A percentile compares a stretch with the other conserved stretches of the same genome.
These are phyloP conservation scores for Epirrita christyi DNA, from an alignment of 2,888 invertebrate genomes.

Conservation along the genomic window DNA sequence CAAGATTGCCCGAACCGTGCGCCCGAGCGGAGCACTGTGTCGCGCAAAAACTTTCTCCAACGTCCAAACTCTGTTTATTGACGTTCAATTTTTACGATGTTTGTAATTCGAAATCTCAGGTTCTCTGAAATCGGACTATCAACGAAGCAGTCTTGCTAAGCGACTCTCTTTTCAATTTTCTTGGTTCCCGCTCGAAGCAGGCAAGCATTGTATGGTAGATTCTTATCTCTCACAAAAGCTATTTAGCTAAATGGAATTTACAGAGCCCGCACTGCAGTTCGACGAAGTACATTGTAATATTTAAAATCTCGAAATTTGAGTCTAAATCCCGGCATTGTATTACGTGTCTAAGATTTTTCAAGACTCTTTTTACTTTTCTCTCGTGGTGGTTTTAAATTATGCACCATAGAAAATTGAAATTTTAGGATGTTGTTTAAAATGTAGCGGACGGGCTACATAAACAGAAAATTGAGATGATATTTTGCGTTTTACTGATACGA, in stretches of 20 bases:
- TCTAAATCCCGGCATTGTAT: slow-evolving; percentile 74
- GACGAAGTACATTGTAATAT: slow-evolving; percentile 83
- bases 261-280: slow-evolving; percentile 84
- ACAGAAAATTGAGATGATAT: slow-evolving; percentile 41
- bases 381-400: slow-evolving; percentile 58
- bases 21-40: slow-evolving; percentile 65
- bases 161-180: slow-evolving; percentile 84
- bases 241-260: slow-evolving; percentile 85
- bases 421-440: slow-evolving; percentile 45
- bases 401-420: slow-evolving; percentile 71
- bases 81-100: slow-evolving; percentile 74
- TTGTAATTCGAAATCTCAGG: slow-evolving; percentile 78
- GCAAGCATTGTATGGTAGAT: slow-evolving; percentile 83
- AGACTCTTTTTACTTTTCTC: slow-evolving; percentile 59
- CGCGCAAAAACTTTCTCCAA: slow-evolving; percentile 71
- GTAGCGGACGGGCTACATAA: slow-evolving; percentile 39
- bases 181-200: slow-evolving; percentile 78
- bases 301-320: slow-evolving; percentile 82
- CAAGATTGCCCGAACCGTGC: slow-evolving; percentile 71
- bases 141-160: slow-evolving; percentile 75
- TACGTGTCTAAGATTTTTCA: slow-evolving; percentile 70
- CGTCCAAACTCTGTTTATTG: slow-evolving; percentile 64
- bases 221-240: slow-evolving; percentile 83
- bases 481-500: slow-evolving; percentile 39
- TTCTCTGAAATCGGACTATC: slow-evolving; percentile 78